These are phyloP conservation scores for Chelonoidis abingdonii DNA, from an alignment of 2,113 vertebrate genomes.

Conservation along the genomic window DNA sequence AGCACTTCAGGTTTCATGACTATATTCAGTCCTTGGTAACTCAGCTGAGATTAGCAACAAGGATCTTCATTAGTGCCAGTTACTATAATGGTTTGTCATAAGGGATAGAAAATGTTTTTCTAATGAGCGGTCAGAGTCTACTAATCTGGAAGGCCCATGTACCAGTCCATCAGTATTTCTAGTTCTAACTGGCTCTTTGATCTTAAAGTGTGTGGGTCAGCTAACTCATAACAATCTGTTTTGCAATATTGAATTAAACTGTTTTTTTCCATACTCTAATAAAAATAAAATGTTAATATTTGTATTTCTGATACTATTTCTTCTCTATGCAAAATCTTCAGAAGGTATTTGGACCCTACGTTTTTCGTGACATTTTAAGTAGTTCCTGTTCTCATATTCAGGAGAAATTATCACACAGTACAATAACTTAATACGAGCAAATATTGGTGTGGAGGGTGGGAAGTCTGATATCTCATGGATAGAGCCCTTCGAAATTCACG, in stretches of 20 bases:
- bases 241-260: not conserved
- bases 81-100: not conserved
- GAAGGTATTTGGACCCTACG: not conserved
- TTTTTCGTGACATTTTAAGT: not conserved
- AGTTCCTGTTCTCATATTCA: not conserved
- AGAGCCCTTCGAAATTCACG: too few species aligned
- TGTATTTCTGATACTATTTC: not conserved
- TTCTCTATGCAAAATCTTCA: not conserved
- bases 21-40: fast-evolving
- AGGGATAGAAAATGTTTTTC: not conserved
- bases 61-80: not conserved
- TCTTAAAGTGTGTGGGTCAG: not conserved
- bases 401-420: not conserved
- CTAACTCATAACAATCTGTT: not conserved
- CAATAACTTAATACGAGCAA: not conserved
- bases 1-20: not conserved
- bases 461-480: not conserved
- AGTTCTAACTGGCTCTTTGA: not conserved
- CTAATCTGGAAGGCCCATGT: not conserved
- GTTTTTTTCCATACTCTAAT: not conserved
- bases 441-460: not conserved
- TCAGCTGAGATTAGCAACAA: not conserved
- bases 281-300: not conserved
- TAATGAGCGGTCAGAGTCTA: not conserved
- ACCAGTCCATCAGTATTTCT: not conserved